Conservation (phyloP, 2,888 invertebrate species). For the Malacosoma neustria region DNA sequence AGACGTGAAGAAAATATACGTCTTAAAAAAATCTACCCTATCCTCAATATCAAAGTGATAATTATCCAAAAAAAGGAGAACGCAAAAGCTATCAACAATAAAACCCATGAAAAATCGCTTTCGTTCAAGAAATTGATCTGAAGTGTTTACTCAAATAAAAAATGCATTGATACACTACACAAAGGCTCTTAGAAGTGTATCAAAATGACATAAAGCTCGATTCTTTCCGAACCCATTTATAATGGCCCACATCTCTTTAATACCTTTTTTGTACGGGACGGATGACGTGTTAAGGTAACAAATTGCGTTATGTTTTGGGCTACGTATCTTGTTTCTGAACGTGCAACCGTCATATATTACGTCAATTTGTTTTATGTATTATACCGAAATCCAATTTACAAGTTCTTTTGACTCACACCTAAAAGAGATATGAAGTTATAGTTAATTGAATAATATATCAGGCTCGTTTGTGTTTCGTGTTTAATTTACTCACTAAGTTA, state of each 20-base stretch:
- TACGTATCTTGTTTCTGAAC: slow-evolving; percentile 38
- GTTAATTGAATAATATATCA: no score
- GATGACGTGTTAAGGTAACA: slow-evolving; percentile 71
- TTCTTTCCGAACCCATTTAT: slow-evolving; percentile 59
- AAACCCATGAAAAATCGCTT: slow-evolving; percentile 69
- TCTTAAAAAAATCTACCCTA: background rate
- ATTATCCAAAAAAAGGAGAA: slow-evolving; percentile 42
- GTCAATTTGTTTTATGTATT: slow-evolving; percentile 40
- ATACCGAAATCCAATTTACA: slow-evolving; percentile 35
- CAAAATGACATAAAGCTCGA: slow-evolving; percentile 71
- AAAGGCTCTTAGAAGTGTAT: slow-evolving; percentile 65
- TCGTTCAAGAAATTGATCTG: slow-evolving; percentile 61
- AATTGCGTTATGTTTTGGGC: slow-evolving; percentile 31
- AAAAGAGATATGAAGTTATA: no score
- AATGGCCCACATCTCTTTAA: slow-evolving; percentile 57
- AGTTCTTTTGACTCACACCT: no score
- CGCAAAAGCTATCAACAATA: slow-evolving; percentile 54
- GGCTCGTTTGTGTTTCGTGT: no score
- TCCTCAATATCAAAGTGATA: slow-evolving; percentile 30
- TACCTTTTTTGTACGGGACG: slow-evolving; percentile 45
- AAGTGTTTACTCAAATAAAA: slow-evolving; percentile 51
- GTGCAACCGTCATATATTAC: slow-evolving; percentile 44
- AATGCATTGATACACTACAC: slow-evolving; percentile 46
- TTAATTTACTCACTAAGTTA: no score
- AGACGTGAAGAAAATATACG: slow-evolving; percentile 1